Base-by-base conservation (phyloP, 2,113 vertebrate species). In the Macquaria ambigua region DNA sequence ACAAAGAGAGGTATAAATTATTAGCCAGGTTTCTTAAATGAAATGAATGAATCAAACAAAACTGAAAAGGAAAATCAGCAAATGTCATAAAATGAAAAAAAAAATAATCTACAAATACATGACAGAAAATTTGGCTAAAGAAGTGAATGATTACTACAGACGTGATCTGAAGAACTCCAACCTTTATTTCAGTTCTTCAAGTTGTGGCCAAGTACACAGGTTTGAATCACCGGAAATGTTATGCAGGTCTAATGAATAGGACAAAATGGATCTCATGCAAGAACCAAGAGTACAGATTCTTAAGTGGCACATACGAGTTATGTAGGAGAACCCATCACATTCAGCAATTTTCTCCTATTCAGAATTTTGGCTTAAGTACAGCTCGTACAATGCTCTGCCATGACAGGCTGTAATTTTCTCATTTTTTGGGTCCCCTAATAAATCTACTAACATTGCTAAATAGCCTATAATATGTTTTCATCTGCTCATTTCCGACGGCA, bases 1-100 rank as follows among this genome's bases (percentile, higher is more conserved):
- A 58, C 34, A 68, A 48, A 55, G 34, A 53, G 62, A 74, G 21
- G 56, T 70, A 62, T 73, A 62, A 68, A 81, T 85, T 52, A 88
- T 81, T 58, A 68, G n/a, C 25, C n/a, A 5, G 6, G 55, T 56
- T 81, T 64, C 48, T 83, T 52, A 53, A 62, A 83, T n/a, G 11
- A 41, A 67, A 39, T 41, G 16, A 76, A 80, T 62, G 5, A 63
- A 70, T 79, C 43, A 58, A 52, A 58, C 21, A 16, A 14, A 64
- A 3, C 15, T 55, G 37, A 69, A 73, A 59, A 37, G 48, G 15
- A 68, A 62, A 59, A 37, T 7, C 25, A 58, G 37, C 16, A 63
- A 68, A 75, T 52, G 70, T 41, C 52, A 62, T 21, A 15, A 52
- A 70, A 50, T 34, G 7, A 10, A 41, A 25, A 50, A 28, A 23